Evolutionary conservation across 2,797 vertebrate species (phyloP).

Genomic region (Dendrocincla tyrannina): DNA sequence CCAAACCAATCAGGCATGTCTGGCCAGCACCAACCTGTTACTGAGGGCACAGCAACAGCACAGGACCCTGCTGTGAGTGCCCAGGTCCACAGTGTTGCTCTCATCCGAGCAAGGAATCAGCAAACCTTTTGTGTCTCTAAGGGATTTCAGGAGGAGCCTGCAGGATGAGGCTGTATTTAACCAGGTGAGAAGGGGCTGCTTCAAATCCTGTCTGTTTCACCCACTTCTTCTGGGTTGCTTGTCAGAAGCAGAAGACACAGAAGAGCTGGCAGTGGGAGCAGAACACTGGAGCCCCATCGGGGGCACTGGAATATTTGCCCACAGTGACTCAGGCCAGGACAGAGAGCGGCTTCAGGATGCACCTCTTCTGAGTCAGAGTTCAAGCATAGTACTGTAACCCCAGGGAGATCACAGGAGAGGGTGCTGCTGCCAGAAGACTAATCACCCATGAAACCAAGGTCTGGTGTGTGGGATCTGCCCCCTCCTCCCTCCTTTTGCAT

Average conservation of each 20-base stretch:
- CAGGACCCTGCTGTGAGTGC: neutral
- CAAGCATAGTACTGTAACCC: neutral
- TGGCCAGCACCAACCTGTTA: neutral
- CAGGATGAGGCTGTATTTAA: neutral
- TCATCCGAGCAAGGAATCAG: neutral
- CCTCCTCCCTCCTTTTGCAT: neutral
- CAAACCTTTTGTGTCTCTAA: neutral
- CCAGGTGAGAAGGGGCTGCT: neutral
- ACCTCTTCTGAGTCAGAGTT: neutral
- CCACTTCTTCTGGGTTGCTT: neutral
- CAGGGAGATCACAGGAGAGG: neutral
- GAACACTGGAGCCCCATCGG: neutral
- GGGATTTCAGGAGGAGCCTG: neutral
- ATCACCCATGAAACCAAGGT: neutral
- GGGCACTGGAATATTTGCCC: neutral
- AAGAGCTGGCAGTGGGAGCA: neutral
- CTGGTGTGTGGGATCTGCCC: neutral
- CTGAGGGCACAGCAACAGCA: neutral
- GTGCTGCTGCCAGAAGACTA: accelerated
- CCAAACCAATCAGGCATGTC: neutral
- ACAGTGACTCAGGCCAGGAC: accelerated
- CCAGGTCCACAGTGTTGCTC: neutral
- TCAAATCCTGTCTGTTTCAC: neutral
- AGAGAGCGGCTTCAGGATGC: neutral
- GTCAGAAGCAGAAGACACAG: neutral